Evolutionary conservation across 2,888 invertebrate genomes (phyloP).

Genomic region (Pteria penguin): DNA sequence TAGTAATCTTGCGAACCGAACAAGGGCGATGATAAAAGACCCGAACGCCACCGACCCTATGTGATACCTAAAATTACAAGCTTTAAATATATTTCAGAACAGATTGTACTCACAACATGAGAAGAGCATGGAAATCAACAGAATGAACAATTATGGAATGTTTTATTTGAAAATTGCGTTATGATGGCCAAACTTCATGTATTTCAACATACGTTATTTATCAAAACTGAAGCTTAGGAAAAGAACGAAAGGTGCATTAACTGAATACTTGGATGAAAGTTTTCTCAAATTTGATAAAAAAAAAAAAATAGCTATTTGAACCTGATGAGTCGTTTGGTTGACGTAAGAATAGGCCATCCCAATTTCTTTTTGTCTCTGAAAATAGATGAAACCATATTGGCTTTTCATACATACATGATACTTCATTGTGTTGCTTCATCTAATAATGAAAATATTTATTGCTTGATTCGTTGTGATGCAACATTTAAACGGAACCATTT

Average conservation of each 20-base stretch:
- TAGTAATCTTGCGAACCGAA: slow-evolving; percentile 78
- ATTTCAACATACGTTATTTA: no score
- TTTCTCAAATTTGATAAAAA: background rate
- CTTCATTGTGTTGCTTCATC: no score
- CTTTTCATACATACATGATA: no score
- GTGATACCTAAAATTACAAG: slow-evolving; percentile 71
- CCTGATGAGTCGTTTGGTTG: slow-evolving; percentile 68
- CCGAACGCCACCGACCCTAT: slow-evolving; percentile 80
- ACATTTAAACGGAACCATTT: no score
- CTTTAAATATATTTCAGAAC: no score
- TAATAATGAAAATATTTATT: no score
- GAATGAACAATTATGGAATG: background rate
- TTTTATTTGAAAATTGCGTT: background rate
- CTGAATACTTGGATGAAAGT: background rate
- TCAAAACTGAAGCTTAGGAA: no score
- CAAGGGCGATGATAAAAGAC: slow-evolving; percentile 79
- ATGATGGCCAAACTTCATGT: no score
- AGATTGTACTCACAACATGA: no score
- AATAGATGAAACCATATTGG: background rate
- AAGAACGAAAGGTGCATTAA: no score
- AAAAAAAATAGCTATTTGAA: background rate
- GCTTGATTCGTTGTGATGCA: no score
- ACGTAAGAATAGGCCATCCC: slow-evolving; percentile 64
- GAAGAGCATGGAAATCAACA: no score
- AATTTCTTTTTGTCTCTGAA: slow-evolving; percentile 70